Base-by-base conservation (phyloP, 2,113 vertebrate species). In the Colistium nudipinnis region DNA sequence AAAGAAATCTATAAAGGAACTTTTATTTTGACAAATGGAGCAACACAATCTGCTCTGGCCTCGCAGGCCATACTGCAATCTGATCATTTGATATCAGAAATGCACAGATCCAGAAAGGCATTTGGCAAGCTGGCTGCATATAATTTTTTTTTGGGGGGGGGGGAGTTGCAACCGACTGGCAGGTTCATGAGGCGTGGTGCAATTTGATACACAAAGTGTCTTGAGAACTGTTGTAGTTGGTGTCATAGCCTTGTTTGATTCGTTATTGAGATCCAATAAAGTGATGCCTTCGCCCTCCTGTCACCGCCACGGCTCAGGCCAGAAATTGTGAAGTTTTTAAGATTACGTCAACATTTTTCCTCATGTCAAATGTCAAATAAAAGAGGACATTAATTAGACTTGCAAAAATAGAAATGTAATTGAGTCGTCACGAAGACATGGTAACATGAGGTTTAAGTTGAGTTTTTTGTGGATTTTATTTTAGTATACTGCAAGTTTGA, bases 181-280 rank as follows among this genome's bases (percentile, higher is more conserved):
- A 76, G 84, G 41, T 86, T 88, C 87, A 85, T 71, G 52, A 36
- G 75, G 78, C 87, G 83, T n/a, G 48, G 81, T 76, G 76, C 52
- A 79, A 88, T 61, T 24, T 2, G 60, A 87, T 81, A 76, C 25
- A 19, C 11, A 66, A 7, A 70, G 63, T 81, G 67, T 85, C 64
- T 45, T 1, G 30, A 31, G 54, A 77, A 25, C 66, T 70, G 69
- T 61, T 85, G 75, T 38, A 52, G 47, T 31, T 72, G 48, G 33
- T 83, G 75, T 77, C 74, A 53, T 28, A 47, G 61, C 52, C 16
- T 41, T 24, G 47, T 53, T 73, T 79, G 16, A 75, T 75, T 75
- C 70, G 76, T 22, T 35, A 78, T 22, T 35, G 56, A 82, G 55
- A 68, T 70, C 57, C 44, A n/a, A 30, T 76, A 35, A 78, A 80